Evolutionary conservation across 2,113 vertebrate genomes (phyloP).

Genomic region (Nipponia nippon): DNA sequence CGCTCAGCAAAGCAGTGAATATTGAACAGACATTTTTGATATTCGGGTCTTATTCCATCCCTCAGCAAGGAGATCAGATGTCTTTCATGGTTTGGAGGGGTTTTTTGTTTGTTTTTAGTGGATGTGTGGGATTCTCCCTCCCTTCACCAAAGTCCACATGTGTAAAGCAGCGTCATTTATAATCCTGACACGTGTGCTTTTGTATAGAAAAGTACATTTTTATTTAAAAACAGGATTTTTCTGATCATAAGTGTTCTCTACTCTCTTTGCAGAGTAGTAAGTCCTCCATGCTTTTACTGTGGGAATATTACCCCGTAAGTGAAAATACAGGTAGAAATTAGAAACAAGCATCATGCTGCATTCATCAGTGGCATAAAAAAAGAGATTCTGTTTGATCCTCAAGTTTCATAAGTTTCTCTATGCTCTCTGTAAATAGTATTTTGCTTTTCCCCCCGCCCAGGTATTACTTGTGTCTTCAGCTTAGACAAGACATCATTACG

Average conservation of each 20-base stretch:
- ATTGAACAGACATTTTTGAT: background rate
- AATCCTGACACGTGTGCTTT: background rate
- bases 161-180: background rate
- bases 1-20: background rate
- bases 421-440: background rate
- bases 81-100: background rate
- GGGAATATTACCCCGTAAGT: background rate
- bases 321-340: background rate
- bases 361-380: background rate
- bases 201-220: background rate
- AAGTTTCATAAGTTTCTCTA: background rate
- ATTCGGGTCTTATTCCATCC: background rate
- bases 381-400: background rate
- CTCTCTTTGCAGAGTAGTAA: background rate
- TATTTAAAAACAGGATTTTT: background rate
- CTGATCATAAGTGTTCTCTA: background rate
- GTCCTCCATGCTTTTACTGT: rapidly evolving
- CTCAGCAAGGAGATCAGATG: background rate
- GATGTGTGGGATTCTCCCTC: background rate
- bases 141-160: background rate
- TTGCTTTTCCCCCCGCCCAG: conserved; percentile 25
- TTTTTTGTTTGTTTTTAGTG: background rate
- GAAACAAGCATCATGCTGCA: background rate
- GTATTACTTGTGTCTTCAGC: conserved; percentile 94
- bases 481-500: conserved; percentile 89